These are phyloP conservation scores for Caenorhabditis zanzibari DNA, from an alignment of 2,888 invertebrate genomes.

Conservation along the genomic window DNA sequence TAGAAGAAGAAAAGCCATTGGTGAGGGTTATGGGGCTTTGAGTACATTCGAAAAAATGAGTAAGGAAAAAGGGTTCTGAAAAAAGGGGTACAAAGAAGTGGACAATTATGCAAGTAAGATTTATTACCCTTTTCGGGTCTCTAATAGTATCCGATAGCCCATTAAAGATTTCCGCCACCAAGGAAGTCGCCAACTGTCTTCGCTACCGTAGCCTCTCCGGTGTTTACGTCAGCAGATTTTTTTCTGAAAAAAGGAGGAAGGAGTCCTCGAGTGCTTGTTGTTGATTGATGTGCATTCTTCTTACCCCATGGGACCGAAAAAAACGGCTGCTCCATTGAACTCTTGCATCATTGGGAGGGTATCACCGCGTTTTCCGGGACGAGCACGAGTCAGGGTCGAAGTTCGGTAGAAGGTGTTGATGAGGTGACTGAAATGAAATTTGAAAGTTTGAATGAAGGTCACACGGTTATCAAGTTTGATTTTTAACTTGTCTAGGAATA, in stretches of 20 bases:
- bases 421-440: neutral
- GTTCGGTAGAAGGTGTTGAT: neutral
- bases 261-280: neutral
- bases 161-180: neutral
- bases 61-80: too few relatives aligned
- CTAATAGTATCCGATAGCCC: slow-evolving; percentile 13
- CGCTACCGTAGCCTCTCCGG: slow-evolving; percentile 10
- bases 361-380: slow-evolving; percentile 28
- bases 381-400: slow-evolving; percentile 22
- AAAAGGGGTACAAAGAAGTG: neutral
- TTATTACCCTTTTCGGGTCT: slow-evolving; percentile 22
- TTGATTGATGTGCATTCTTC: slow-evolving; percentile 21
- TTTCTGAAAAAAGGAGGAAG: slow-evolving; percentile 11
- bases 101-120: neutral
- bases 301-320: slow-evolving; percentile 23
- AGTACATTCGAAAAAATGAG: slow-evolving; percentile 1
- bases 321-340: slow-evolving; percentile 10
- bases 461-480: neutral
- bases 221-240: slow-evolving; percentile 12
- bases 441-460: neutral
- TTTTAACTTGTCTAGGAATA: too few relatives aligned
- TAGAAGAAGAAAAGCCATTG: slow-evolving; percentile 8
- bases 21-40: neutral
- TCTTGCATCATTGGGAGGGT: neutral
- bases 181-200: neutral